Evolutionary conservation across 2,797 vertebrate species (phyloP), one percentile per base, ranked within the genome.

Genomic region (Xyrichtys novacula): DNA sequence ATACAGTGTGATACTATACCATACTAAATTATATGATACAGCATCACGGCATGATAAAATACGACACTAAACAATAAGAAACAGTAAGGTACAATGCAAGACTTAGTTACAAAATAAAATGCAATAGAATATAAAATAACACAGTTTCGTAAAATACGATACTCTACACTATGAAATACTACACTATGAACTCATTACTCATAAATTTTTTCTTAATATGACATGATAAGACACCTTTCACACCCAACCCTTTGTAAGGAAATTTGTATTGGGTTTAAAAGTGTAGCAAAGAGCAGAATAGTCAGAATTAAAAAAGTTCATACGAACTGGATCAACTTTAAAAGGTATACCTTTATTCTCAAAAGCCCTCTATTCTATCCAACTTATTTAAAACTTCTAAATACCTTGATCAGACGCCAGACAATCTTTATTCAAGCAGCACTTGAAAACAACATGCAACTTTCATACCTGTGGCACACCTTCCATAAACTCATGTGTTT

Each of bases 391-490:
- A 31, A 65, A 32, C 26, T 38, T 19, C 4, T 28, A 61, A 3
- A 55, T 10, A 50, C 14, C n/a, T 52, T 47, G 3, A 63, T 43
- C 16, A 28, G 20, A 50, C 4, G 15, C n/a, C 29, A 49, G 6
- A 16, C 31, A 7, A 62, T 4, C 29, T 25, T 10, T 31, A 26
- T 38, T 40, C 26, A 3, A 7, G 19, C 7, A 32, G 9, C 0
- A 46, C 22, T 29, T 23, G 20, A 61, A 36, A 10, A 39, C 25
- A 19, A 26, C 29, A 53, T 20, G 11, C 40, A 14, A 17, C 22
- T 31, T 20, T 22, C 11, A 34, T 49, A 75, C 62, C 56, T 72
- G 65, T 49, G 19, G 39, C 57, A 38, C 47, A 49, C 25, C 60
- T n/a, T 28, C 29, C 49, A 60, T 32, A n/a, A n/a, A 71, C 44